These are phyloP conservation scores for Cephus pygmeus DNA, from an alignment of 2,888 invertebrate genomes.

Conservation along the genomic window DNA sequence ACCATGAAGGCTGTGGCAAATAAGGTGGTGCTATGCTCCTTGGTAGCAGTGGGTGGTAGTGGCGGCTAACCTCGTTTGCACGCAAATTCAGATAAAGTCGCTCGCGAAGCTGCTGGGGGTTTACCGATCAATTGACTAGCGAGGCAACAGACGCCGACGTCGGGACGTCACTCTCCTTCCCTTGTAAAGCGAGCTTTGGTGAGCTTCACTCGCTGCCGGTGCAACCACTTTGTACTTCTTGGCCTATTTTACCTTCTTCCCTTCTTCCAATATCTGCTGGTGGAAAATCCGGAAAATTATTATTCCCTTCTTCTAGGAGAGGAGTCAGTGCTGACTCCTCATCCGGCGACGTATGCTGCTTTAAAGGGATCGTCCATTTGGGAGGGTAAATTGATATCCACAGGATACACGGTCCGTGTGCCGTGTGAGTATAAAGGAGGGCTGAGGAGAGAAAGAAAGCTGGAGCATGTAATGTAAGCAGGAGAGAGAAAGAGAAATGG, in stretches of 20 bases:
- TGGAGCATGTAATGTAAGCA: not conserved
- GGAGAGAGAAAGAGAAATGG: not conserved
- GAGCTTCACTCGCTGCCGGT: constrained; percentile 8
- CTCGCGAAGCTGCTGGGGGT: constrained; percentile 26
- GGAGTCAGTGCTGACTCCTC: not conserved
- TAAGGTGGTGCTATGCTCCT: not conserved
- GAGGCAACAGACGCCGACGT: constrained; percentile 6
- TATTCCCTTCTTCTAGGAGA: not conserved
- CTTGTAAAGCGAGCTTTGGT: not conserved
- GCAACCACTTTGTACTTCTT: constrained; percentile 26
- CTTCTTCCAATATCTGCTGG: not conserved
- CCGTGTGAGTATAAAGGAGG: not conserved
- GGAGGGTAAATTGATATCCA: constrained; percentile 5
- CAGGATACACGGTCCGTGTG: not conserved
- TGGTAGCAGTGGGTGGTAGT: constrained; percentile 14
- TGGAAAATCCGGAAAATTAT: not conserved
- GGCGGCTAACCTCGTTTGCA: constrained; percentile 45
- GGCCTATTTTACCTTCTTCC: constrained; percentile 25
- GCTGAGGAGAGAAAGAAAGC: not conserved
- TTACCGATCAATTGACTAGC: constrained; percentile 33
- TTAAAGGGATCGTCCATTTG: not conserved
- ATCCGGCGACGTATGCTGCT: not conserved
- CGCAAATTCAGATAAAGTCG: constrained; percentile 44
- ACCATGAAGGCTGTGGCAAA: not conserved
- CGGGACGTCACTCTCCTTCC: not conserved